Evolutionary conservation across 2,888 invertebrate species (phyloP), one percentile per base, ranked within the genome.

Genomic region (Bimastos eiseni): DNA sequence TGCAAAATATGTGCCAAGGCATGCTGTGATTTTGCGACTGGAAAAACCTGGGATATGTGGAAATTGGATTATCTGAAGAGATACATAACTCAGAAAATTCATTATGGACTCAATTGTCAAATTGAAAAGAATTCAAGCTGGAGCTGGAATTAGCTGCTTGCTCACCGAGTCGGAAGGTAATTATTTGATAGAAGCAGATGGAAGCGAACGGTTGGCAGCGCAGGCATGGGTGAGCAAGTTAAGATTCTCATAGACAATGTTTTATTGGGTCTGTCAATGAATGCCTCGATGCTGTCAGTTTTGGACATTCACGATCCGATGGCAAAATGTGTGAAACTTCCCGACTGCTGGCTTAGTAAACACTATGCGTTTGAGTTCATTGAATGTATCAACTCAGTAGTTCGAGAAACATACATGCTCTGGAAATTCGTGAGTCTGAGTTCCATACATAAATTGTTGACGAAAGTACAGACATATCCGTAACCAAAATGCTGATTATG

Each of bases 391-490:
- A 83, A 83, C 30, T 15, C 83, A 13, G 83, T 83, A n/a, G 83
- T 83, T 30, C 33, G 30, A 36, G 83, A 83, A 83, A 36, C 83
- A 13, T n/a, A n/a, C 5, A 83, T 83, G 83, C 13, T 15, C 13
- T 15, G 33, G 83, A 83, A 3, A 19, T 83, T 83, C 83, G 83
- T 83, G 83, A 83, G n/a, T 83, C 83, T 3, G 83, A 83, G 8
- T 83, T 83, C n/a, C 83, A 83, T 33, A n/a, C 34, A 8, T 33
- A n/a, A 13, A 83, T 83, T 24, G 19, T 83, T 13, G 83, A 83
- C n/a, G 83, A 83, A 83, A 83, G 83, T 83, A 83, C 83, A 8
- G 83, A 83, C 83, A 33, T 83, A n/a, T 83, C 83, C n/a, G 83
- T 36, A 15, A 83, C 83, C 13, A 83, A 83, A 83, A 83, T 83